Evolutionary conservation across 2,888 invertebrate species (phyloP).

Genomic region (Azorinus chamasolen): DNA sequence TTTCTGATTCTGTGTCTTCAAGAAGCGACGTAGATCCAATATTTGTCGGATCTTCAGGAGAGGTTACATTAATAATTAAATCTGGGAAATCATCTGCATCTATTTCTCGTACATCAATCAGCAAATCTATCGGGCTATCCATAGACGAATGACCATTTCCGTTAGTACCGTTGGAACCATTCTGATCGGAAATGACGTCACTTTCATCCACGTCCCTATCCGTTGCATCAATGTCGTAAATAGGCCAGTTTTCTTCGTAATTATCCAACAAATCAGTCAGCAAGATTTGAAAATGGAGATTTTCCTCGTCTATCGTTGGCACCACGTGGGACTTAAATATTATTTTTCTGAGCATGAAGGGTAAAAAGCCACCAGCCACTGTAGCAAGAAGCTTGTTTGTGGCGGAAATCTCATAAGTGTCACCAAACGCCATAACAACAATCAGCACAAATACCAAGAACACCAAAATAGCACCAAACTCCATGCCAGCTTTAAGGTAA

Average conservation of each 20-base stretch:
- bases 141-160: too few species aligned
- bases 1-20: too few species aligned
- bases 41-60: too few species aligned
- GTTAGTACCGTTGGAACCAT: too few species aligned
- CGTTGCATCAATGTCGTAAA: slow-evolving; percentile 50
- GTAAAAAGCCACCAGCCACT: slow-evolving; percentile 67
- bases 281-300: slow-evolving; percentile 55
- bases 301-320: slow-evolving; percentile 26
- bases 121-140: slow-evolving; percentile 4
- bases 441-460: slow-evolving; percentile 68
- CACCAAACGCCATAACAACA: slow-evolving; percentile 68
- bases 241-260: slow-evolving; percentile 55
- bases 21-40: too few species aligned
- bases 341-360: slow-evolving; percentile 63
- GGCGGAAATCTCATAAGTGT: slow-evolving; percentile 64
- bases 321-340: slow-evolving; percentile 53
- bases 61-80: not conserved
- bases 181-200: not conserved
- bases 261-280: slow-evolving; percentile 44
- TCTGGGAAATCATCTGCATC: slow-evolving; percentile 20
- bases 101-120: slow-evolving; percentile 6
- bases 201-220: not conserved
- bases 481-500: slow-evolving; percentile 51
- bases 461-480: slow-evolving; percentile 51
- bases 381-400: slow-evolving; percentile 65